Evolutionary conservation across 2,797 vertebrate genomes (phyloP).

Genomic region (Semaprochilodus insignis): DNA sequence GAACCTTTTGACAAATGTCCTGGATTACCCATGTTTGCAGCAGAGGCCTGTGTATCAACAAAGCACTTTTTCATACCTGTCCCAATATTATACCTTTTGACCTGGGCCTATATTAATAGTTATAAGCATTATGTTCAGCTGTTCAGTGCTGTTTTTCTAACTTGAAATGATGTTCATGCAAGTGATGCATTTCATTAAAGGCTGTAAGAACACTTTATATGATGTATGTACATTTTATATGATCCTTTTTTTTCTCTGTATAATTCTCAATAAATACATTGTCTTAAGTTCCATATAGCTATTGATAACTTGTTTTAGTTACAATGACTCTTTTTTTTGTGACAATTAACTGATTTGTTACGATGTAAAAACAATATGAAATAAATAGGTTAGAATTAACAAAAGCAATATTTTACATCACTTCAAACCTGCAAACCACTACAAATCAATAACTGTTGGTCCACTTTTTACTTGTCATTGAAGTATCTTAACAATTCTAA

Average conservation of each 20-base stretch:
- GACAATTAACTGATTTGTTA: too few species aligned
- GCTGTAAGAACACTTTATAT: not conserved
- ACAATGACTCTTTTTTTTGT: too few species aligned
- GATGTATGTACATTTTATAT: not conserved
- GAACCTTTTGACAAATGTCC: not conserved
- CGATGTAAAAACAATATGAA: too few species aligned
- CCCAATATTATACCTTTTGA: not conserved
- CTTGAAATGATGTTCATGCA: not conserved
- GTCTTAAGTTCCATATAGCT: not conserved
- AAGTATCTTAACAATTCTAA: not conserved
- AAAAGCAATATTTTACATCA: too few species aligned
- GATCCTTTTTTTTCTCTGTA: slow-evolving; percentile 15
- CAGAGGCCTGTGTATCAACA: not conserved
- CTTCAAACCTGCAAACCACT: too few species aligned
- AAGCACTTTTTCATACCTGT: not conserved
- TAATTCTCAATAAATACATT: not conserved
- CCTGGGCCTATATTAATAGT: too few species aligned
- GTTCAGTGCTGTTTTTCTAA: not conserved
- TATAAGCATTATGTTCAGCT: not conserved
- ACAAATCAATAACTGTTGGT: too few species aligned
- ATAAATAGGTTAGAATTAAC: too few species aligned
- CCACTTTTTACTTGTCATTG: not conserved
- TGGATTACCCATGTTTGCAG: not conserved
- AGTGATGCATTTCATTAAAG: not conserved
- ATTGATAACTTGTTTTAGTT: not conserved